Evolutionary conservation across 1,140 invertebrate genomes (phyloP), one percentile per base, ranked within the genome.

Genomic region (Drosophila miranda): DNA sequence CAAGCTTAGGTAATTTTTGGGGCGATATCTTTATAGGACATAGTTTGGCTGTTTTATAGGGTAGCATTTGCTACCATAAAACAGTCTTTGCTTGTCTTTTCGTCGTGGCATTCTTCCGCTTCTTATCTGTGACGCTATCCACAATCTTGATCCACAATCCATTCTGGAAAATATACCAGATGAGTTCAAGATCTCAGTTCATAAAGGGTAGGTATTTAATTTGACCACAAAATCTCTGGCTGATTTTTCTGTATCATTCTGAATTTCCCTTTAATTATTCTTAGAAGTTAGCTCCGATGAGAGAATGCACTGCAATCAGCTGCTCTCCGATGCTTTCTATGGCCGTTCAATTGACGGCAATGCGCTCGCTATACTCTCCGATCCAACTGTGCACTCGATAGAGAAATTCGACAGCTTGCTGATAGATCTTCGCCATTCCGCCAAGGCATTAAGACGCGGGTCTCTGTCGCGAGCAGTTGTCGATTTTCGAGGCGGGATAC

Each of bases 361-460:
- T 38, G 62, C 54, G 51, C 48, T 23, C 41, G 3, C 45, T 52
- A 9, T 58, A 19, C 46, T 14, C 28, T 55, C 49, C 28, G 28
- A 52, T 53, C 14, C 60, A 77, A 74, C 66, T 70, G 53, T 61
- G 50, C 23, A 68, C 52, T 45, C 28, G 50, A 76, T 79, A 69
- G 76, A 46, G 28, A 60, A 57, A 53, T 78, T 78, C 71, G 75
- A 75, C 75, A 80, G 64, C 74, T 67, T 61, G 43, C 26, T 52
- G 53, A 41, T 48, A 74, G 56, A 74, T 69, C 75, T 74, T 58
- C 52, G 38, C 41, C 42, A 53, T 26, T 19, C 53, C 46, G 38
- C 14, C n/a, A 21, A 21, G 49, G 14, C 61, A 75, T 75, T 75
- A 19, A 61, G 63, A 69, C 41, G 52, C 54, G 49, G 51, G 49